Percentiles rank a stretch among this genome's conserved stretches.
These are phyloP conservation scores for Rhinichthys osculus DNA, from an alignment of 2,797 vertebrate genomes.

Conservation along the genomic window DNA sequence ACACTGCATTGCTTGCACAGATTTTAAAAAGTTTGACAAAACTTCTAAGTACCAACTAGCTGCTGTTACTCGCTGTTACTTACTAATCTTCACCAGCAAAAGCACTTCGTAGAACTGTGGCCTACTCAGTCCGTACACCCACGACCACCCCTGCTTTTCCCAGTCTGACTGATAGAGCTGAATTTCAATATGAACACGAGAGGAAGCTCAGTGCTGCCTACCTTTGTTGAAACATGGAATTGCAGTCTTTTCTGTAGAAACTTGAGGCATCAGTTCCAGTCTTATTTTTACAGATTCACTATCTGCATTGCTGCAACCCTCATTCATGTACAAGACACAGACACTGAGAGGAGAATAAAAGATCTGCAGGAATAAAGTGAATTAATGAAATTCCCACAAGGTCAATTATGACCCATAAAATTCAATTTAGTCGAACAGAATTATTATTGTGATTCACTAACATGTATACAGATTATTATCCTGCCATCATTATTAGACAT, in stretches of 20 bases:
- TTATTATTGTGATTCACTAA: not conserved
- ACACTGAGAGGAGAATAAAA: not conserved
- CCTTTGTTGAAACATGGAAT: constrained; percentile 40
- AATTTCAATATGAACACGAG: not conserved
- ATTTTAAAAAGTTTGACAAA: constrained; percentile 4
- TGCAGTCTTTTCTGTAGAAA: constrained; percentile 7
- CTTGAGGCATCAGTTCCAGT: not conserved
- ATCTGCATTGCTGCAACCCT: not conserved
- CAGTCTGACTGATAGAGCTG: constrained; percentile 49
- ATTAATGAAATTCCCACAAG: not conserved
- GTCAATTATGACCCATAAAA: not conserved
- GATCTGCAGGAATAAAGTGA: not conserved
- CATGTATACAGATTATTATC: not conserved
- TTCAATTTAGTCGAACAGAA: not conserved
- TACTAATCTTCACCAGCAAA: constrained; percentile 30
- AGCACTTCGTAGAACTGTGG: not conserved
- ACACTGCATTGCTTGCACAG: not conserved
- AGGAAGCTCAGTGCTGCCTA: constrained; percentile 40
- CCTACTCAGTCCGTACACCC: not conserved
- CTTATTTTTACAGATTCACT: not conserved
- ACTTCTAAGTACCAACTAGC: not conserved
- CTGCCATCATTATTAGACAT: not conserved
- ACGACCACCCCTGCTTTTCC: not conserved
- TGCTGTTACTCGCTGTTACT: not conserved
- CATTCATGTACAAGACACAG: constrained; percentile 48